A percentile compares a stretch with the other conserved stretches of the same genome.
Evolutionary conservation across 2,797 vertebrate genomes (phyloP).

Genomic region (Trichosurus vulpecula): DNA sequence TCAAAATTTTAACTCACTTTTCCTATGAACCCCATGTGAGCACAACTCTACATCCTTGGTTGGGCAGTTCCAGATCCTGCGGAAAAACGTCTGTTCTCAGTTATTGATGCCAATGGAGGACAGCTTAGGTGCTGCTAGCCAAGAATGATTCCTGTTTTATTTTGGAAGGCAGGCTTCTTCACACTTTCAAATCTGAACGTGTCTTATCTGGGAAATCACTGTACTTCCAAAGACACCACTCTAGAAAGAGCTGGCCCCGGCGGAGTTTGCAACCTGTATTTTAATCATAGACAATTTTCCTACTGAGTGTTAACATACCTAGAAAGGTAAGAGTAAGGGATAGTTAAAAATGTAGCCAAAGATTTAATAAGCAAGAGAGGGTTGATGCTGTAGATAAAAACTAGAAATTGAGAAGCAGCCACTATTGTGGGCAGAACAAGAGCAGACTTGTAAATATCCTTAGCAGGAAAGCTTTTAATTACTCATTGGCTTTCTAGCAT

Average conservation of each 20-base stretch:
- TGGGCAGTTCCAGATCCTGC: neutral
- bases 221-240: neutral
- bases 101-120: neutral
- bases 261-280: neutral
- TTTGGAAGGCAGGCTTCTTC: neutral
- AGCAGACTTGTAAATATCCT: neutral
- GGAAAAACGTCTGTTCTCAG: neutral
- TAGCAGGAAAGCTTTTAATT: neutral
- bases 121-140: rapidly evolving
- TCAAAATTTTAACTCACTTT: neutral
- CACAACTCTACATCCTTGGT: rapidly evolving
- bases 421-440: neutral
- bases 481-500: neutral
- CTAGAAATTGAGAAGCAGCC: neutral
- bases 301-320: neutral
- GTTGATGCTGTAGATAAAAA: neutral
- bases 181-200: neutral
- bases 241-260: neutral
- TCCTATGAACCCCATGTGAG: neutral
- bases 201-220: neutral
- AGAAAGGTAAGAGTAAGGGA: neutral
- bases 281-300: neutral
- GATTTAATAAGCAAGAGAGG: neutral
- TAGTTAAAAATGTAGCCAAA: neutral
- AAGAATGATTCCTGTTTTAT: neutral